Base-by-base conservation (phyloP, 1,140 invertebrate species). In the Limonius californicus region DNA sequence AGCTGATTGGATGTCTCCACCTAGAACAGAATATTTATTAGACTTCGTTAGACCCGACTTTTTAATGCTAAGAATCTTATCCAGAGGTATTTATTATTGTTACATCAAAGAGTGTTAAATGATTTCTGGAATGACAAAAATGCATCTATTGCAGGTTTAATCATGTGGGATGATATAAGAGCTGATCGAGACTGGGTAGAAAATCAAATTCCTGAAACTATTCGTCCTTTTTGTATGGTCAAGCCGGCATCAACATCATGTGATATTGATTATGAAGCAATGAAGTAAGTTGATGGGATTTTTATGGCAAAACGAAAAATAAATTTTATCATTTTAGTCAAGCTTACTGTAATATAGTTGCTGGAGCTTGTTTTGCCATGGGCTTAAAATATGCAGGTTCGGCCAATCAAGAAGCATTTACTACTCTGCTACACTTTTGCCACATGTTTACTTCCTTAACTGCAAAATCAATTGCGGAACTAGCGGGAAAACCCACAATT, bases 11-110 rank as follows among this genome's bases (percentile, higher is more conserved):
- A 89, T 99, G 84, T 82, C 86, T 45, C 89, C 91, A 6, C 95
- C 96, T 1, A 86, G 89, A 64, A 97, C 94, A 0, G 88, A 94
- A 50, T 95, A 94, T 79, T 79, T 96, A 58, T 79, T 98, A 20
- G 94, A 98, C 76, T 91, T 92, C 77, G 93, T 98, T 2, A 81
- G 95, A 47, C 96, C 96, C 0, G 96, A 99, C 79, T 89, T 98
- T 69, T 80, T 99, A 0, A 81, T 98, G 69, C 76, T 98, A 27
- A 79, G 95, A 69, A 87, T 90, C 54, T 81, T 95, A 20, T 85
- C 92, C 1, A 84, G 87, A 72, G 84, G 87, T 78, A n/a, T n/a
- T n/a, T n/a, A n/a, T n/a, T n/a, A n/a, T n/a, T n/a, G n/a, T n/a
- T n/a, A n/a, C n/a, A n/a, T n/a, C n/a, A n/a, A n/a, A n/a, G n/a